Base-by-base conservation (phyloP, 2,888 invertebrate species). In the Pilophorus perplexus region DNA sequence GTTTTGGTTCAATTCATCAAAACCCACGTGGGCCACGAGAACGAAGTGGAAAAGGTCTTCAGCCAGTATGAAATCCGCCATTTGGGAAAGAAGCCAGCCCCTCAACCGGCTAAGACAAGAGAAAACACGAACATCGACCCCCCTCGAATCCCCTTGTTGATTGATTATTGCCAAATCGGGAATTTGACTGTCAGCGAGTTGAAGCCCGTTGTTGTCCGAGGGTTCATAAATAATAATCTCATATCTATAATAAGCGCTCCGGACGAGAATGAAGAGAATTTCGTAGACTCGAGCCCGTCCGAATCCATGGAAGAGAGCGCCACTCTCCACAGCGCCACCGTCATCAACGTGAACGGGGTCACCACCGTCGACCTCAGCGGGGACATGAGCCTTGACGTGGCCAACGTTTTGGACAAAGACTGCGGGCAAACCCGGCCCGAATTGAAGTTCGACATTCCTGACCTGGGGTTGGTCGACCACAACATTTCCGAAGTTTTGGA, bases 1-100 rank as follows among this genome's bases (percentile, higher is more conserved):
- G 28, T 62, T 2, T 6, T 18, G 14, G 62, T 62, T n/a, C 62
- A 62, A 27, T 62, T 62, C 27, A 33, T 62, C 27, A 62, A 62
- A 46, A 62, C 62, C 4, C 62, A 62, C 46, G 62, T 62, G 12
- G 62, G 62, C 2, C 62, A 62, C 27, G 28, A 46, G 12, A 62
- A 62, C 46, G 62, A 62, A 6, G 48, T n/a, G 5, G 62, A 62
- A 5, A 62, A 62, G 48, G 62, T 62, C 6, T 62, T 62, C 33
- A 62, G 62, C 33, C 62, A 62, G 23, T 33, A 44, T n/a, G 28
- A 62, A 33, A 46, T 62, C 28, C 27, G 20, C 10, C 14, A n/a
- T 3, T 52, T 52, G 23, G 12, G 5, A 3, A 22, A 25, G 14
- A 33, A 33, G 12, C 33, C 33, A 6, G 33, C 33, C 12, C n/a